Evolutionary conservation across 2,797 vertebrate genomes (phyloP), one percentile per base, ranked within the genome.

Genomic region (Pelodytes ibericus): DNA sequence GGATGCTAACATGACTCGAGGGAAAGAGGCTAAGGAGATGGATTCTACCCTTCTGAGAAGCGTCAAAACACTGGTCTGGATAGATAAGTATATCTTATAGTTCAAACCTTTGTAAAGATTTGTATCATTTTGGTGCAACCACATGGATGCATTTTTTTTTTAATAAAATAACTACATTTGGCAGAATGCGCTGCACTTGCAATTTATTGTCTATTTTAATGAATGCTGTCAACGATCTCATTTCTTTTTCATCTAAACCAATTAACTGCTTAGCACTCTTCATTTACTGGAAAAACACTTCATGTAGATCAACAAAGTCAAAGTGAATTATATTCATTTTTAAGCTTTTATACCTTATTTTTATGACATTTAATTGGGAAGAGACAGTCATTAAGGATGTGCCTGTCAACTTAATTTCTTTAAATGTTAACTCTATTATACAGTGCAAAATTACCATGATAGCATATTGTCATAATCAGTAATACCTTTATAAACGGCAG

Each of bases 141-240:
- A 47, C 57, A 60, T 26, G 30, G 67, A 70, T 41, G 30, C 56
- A 69, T 71, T 44, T 49, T 58, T 58, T 41, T 24, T 41, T n/a
- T n/a, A n/a, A 24, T 51, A 20, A 16, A 69, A 44, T 29, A 51
- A 72, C 29, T 68, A 49, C 9, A 47, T 36, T 80, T 74, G 61
- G 33, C 36, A 26, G 11, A 8, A 63, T 61, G 51, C 15, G 57
- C 29, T 70, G n/a, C 67, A 77, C 73, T 71, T 75, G 73, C 64
- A 73, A 39, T 65, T 74, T 44, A 61, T 69, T 18, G 27, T 77
- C 24, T 65, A 8, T 47, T 82, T 78, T 82, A 85, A 82, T 83
- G 68, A 77, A 29, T 56, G 53, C 22, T 80, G 22, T 80, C 58
- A 67, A 76, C 64, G 44, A 75, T 59, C 61, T 79, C 22, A 74